Percentiles rank a stretch among this genome's conserved stretches.
Evolutionary conservation across 2,888 invertebrate genomes (phyloP).

Genomic region (Ophion ventricosus): DNA sequence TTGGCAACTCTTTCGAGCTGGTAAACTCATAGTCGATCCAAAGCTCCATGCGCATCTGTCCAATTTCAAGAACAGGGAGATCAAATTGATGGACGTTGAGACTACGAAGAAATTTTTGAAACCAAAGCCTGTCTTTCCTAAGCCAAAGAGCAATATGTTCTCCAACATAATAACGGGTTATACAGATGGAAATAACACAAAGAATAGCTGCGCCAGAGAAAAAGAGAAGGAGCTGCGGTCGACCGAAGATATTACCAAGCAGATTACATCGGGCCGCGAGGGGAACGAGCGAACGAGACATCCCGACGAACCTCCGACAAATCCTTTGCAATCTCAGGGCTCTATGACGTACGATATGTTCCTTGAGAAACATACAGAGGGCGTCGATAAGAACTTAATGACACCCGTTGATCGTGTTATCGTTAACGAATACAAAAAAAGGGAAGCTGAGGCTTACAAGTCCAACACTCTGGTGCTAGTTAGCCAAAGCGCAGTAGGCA

Average conservation of each 20-base stretch:
- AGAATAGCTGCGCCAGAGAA: conserved; percentile 77
- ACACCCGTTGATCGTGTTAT: conserved; percentile 72
- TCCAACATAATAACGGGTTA: conserved; percentile 66
- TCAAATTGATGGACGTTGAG: conserved; percentile 73
- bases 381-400: conserved; percentile 51
- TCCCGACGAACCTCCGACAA: background rate
- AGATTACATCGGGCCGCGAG: conserved; percentile 1
- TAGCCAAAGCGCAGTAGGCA: conserved; percentile 27
- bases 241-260: background rate
- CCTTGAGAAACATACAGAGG: conserved; percentile 69
- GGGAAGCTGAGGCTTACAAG: conserved; percentile 46
- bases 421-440: conserved; percentile 64
- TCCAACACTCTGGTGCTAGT: conserved; percentile 17
- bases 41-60: conserved; percentile 86
- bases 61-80: conserved; percentile 87
- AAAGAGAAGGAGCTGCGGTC: background rate
- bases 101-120: conserved; percentile 75
- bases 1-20: conserved; percentile 88
- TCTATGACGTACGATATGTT: conserved; percentile 75
- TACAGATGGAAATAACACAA: conserved; percentile 49
- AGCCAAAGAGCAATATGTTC: conserved; percentile 72
- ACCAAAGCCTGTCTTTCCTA: conserved; percentile 76
- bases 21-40: conserved; percentile 83
- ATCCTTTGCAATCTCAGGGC: background rate
- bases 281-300: background rate